Evolutionary conservation across 2,113 vertebrate genomes (phyloP), one percentile per base, ranked within the genome.

Genomic region (Neolamprologus sp.): DNA sequence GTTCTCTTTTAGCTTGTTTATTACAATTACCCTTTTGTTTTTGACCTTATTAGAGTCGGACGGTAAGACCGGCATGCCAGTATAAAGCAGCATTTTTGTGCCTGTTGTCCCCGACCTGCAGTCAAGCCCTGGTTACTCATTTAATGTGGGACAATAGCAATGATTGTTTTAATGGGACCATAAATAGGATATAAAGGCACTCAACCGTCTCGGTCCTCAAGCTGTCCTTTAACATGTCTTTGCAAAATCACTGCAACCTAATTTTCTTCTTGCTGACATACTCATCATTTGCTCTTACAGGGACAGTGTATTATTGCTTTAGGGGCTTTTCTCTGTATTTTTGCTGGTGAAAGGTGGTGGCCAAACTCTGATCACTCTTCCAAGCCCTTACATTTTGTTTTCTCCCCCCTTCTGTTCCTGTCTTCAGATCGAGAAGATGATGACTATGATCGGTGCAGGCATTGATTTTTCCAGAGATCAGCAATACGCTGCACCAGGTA

Each of bases 351-450:
- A 23, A 71, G 91, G 88, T 91, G 83, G 82, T 85, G 87, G 91
- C 23, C 65, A 3, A 54, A 75, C 5, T 16, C 5, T 21, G 13
- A 31, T 2, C 13, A 2, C 81, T 91, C 86, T 28, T 21, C 13
- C 51, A 10, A 58, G 16, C 57, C 81, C 85, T 95, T 28, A 91
- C 81, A 81, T 78, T 49, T 57, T 16, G 4, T 13, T 37, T 1
- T 51, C 16, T 78, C 45, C 17, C 81, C 88, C 80, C 80, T 91
- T 91, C 78, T 92, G 81, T 88, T 84, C 85, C 85, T 51, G 3
- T 33, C 96, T 95, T 83, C 97, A 99, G 99, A 99, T 99, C 71
- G 99, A 99, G 96, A 99, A 99, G 94, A 99, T 99, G 94, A 99
- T 99, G 99, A 99, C 97, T 28, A 98, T 99, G 68, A 99, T 99